Base-by-base conservation (phyloP, 2,797 vertebrate genomes). In the Coregonus sp. region DNA sequence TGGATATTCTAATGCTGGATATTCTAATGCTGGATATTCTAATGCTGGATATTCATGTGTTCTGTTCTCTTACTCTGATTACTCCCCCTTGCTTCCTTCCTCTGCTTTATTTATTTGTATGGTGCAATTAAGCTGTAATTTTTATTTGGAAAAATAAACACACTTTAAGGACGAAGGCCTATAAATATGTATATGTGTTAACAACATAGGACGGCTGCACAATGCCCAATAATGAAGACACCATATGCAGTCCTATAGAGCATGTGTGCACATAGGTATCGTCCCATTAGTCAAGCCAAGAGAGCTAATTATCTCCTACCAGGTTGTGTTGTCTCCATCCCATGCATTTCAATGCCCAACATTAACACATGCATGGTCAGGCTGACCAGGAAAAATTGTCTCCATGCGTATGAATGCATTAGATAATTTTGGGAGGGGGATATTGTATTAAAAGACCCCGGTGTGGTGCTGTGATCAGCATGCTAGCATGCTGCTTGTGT, bases 331-430 rank as follows among this genome's bases (percentile, higher is more conserved):
- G 96, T 96, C 96, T 96, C 96, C 92, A 92, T 95, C 94, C 95
- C 92, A 93, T 94, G 96, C 93, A 94, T 97, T 96, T 97, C 94
- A 96, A 95, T 96, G 95, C 92, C 93, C 93, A 95, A 96, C 97
- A 97, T 98, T 98, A 97, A 96, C 95, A 97, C 95, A 96, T 95
- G 96, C 93, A 92, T 97, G 96, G 95, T 95, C 94, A 94, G 94
- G 94, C 94, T 95, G 93, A 95, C 95, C 20, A 93, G 92, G 89
- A 92, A 96, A 89, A 93, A 96, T 96, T 94, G 94, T 93, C 94
- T 95, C 92, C 98, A 97, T 98, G 98, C 95, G 95, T 90, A 96
- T 96, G 97, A 99, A 99, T 99, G 96, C 97, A 98, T 99, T 98
- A 98, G 95, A 94, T 96, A 94, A 96, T 97, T 99, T 98, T 97